Percentiles rank a stretch among this genome's conserved stretches.
Conservation (phyloP, 2,797 vertebrate species). For the Chrysocyon brachyurus region DNA sequence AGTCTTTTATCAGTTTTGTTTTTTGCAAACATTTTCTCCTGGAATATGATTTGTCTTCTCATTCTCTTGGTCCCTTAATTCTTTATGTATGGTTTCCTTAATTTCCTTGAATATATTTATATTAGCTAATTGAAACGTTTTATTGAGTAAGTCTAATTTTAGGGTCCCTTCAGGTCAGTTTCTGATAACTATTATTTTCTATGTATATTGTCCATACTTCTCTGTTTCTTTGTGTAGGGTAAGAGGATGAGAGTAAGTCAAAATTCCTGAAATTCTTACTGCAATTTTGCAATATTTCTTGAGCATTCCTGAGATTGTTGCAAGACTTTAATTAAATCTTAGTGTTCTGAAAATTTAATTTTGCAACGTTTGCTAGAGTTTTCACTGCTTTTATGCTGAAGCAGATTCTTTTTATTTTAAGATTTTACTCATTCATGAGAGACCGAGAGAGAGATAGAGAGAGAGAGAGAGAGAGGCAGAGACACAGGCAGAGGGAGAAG, state of each 20-base stretch:
- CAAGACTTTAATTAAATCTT: background rate
- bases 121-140: background rate
- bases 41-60: background rate
- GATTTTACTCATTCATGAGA: too few relatives aligned
- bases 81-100: background rate
- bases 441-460: too few relatives aligned
- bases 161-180: background rate
- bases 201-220: background rate
- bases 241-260: background rate
- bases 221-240: background rate
- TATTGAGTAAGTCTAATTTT: background rate
- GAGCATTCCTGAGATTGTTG: background rate
- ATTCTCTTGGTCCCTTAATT: background rate
- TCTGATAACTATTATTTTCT: background rate
- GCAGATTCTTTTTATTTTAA: background rate
- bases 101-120: background rate
- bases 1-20: background rate
- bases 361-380: background rate
- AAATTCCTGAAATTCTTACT: background rate
- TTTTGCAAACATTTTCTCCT: background rate
- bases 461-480: too few relatives aligned
- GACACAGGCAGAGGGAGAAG: too few relatives aligned
- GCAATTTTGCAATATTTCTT: background rate
- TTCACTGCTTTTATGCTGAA: background rate
- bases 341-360: background rate